Percentiles rank a stretch among this genome's conserved stretches.
These are phyloP conservation scores for Eurosta solidaginis DNA, from an alignment of 1,140 invertebrate genomes.

Conservation along the genomic window DNA sequence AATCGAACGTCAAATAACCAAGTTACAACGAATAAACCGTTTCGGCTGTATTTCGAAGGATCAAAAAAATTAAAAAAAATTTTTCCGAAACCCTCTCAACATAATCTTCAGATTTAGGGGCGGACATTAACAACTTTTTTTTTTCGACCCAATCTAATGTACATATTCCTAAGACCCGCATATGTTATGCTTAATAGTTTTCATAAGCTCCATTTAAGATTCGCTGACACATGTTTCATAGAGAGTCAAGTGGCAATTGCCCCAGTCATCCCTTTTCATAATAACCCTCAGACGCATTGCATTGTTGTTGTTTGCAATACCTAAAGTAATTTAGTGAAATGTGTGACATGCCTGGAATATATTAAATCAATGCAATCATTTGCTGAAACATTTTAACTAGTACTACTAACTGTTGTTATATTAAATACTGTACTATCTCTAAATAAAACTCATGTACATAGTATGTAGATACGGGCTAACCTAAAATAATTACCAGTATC, in stretches of 20 bases:
- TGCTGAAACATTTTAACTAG: constrained; percentile 34
- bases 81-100: no score
- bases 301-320: background rate
- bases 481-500: background rate
- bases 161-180: background rate
- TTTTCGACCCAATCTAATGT: no score
- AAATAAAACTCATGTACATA: background rate
- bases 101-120: no score
- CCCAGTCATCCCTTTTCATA: background rate
- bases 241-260: constrained; percentile 42
- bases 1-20: no score
- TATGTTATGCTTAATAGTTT: constrained; percentile 51
- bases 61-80: no score
- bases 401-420: no score
- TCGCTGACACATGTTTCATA: constrained; percentile 57
- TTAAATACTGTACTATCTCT: background rate
- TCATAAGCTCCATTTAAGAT: constrained; percentile 60
- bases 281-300: no score
- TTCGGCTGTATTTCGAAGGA: no score
- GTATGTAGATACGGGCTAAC: background rate
- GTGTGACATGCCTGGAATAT: constrained; percentile 29
- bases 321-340: constrained; percentile 14
- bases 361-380: constrained; percentile 37
- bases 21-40: no score
- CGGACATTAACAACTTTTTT: no score